These are phyloP conservation scores for Drymonia ruficornis DNA, from an alignment of 2,888 invertebrate genomes.

Conservation along the genomic window DNA sequence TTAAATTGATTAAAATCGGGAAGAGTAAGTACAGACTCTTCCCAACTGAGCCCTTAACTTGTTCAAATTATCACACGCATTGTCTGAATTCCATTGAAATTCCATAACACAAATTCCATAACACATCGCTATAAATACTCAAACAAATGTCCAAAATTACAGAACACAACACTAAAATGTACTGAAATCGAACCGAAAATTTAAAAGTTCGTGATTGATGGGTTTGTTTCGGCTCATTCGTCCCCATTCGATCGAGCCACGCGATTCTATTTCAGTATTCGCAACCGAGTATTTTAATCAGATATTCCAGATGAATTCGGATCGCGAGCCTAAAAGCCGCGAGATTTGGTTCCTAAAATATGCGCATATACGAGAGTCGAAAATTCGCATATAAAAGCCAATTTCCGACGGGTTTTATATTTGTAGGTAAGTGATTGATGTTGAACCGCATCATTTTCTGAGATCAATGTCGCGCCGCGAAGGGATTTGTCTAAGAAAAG, in stretches of 20 bases:
- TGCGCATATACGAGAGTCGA: constrained; percentile 17
- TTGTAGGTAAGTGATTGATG: constrained; percentile 33
- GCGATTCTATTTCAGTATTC: constrained; percentile 51
- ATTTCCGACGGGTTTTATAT: constrained; percentile 30
- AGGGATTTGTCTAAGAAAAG: constrained; percentile 40
- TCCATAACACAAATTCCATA: too few species aligned
- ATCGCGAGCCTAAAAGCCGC: constrained; percentile 19
- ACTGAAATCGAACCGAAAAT: constrained; percentile 38
- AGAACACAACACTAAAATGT: constrained; percentile 32
- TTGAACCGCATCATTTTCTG: constrained; percentile 30
- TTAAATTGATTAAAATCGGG: too few species aligned
- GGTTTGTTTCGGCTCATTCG: constrained; percentile 57
- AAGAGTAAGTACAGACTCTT: too few species aligned
- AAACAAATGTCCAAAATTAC: too few species aligned
- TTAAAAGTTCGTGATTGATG: constrained; percentile 51
- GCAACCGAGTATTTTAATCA: constrained; percentile 49
- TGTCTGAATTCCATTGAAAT: too few species aligned
- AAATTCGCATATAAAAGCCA: constrained; percentile 24
- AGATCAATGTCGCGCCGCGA: constrained; percentile 31
- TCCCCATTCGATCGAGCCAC: constrained; percentile 45
- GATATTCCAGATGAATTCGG: constrained; percentile 33
- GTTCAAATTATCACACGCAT: too few species aligned
- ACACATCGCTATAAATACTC: too few species aligned
- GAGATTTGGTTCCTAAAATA: constrained; percentile 18
- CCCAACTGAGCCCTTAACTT: too few species aligned